A percentile compares a stretch with the other conserved stretches of the same genome.
phyloP scores from a whole-genome alignment of 2,113 vertebrate species.

The Manacus vitellinus region DNA sequence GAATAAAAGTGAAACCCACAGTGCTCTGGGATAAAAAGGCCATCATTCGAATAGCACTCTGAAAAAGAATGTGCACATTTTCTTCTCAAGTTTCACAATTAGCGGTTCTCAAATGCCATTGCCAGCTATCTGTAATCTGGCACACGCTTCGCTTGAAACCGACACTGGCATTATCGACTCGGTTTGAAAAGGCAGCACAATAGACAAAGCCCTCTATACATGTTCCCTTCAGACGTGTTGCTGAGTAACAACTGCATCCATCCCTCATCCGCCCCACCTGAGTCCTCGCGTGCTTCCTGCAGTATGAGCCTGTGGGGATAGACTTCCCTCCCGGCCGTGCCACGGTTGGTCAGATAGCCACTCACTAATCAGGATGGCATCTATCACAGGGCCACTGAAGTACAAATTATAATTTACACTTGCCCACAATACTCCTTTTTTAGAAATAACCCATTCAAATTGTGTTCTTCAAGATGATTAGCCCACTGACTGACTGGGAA shows the following conservation, averaged over 20 bases:
- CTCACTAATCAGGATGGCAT: not conserved
- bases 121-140: slow-evolving; percentile 66
- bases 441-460: not conserved
- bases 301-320: not conserved
- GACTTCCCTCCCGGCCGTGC: not conserved
- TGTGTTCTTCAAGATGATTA: not conserved
- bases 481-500: not conserved
- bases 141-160: slow-evolving; percentile 61
- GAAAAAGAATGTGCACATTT: slow-evolving; percentile 68
- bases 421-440: not conserved
- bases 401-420: not conserved
- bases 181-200: slow-evolving; percentile 53
- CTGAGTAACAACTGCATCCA: slow-evolving; percentile 28
- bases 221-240: not conserved
- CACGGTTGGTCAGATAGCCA: not conserved
- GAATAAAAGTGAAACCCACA: slow-evolving; percentile 62
- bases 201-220: slow-evolving; percentile 33
- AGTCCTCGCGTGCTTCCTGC: not conserved
- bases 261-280: not conserved
- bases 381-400: not conserved
- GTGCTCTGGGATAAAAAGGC: slow-evolving; percentile 18
- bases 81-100: slow-evolving; percentile 76
- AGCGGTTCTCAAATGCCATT: slow-evolving; percentile 55
- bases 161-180: slow-evolving; percentile 57
- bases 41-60: slow-evolving; percentile 41